These are phyloP conservation scores for Misgurnus mizolepis DNA, from an alignment of 2,113 vertebrate genomes.

Conservation along the genomic window DNA sequence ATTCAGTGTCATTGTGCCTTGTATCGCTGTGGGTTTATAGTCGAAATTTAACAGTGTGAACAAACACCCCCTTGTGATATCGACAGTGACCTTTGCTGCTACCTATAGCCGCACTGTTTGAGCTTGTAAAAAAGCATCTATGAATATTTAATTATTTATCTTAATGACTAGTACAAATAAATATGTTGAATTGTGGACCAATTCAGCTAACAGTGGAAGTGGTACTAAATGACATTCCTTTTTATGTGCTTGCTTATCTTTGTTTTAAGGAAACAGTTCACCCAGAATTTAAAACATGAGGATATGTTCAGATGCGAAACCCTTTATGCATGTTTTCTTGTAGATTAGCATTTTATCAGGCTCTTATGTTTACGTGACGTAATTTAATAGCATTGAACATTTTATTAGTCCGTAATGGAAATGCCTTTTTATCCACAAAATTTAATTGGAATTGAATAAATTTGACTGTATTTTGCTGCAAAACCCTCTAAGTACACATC, in stretches of 20 bases:
- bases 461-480: too few species aligned
- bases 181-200: background rate
- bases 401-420: too few species aligned
- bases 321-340: too few species aligned
- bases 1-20: slow-evolving; percentile 36
- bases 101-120: background rate
- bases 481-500: too few species aligned
- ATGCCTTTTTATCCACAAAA: too few species aligned
- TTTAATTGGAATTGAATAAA: too few species aligned
- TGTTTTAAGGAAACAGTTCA: too few species aligned
- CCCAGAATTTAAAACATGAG: too few species aligned
- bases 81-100: background rate
- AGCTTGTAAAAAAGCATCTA: background rate
- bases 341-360: too few species aligned
- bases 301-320: too few species aligned
- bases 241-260: background rate
- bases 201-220: slow-evolving; percentile 19
- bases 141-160: slow-evolving; percentile 14
- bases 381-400: too few species aligned
- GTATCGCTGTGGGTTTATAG: slow-evolving; percentile 4
- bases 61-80: background rate
- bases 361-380: too few species aligned
- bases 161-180: background rate
- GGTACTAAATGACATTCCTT: background rate
- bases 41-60: slow-evolving; percentile 35